These are phyloP conservation scores for Amblyjoppa fuscipennis DNA, from an alignment of 2,888 invertebrate genomes.

Conservation along the genomic window DNA sequence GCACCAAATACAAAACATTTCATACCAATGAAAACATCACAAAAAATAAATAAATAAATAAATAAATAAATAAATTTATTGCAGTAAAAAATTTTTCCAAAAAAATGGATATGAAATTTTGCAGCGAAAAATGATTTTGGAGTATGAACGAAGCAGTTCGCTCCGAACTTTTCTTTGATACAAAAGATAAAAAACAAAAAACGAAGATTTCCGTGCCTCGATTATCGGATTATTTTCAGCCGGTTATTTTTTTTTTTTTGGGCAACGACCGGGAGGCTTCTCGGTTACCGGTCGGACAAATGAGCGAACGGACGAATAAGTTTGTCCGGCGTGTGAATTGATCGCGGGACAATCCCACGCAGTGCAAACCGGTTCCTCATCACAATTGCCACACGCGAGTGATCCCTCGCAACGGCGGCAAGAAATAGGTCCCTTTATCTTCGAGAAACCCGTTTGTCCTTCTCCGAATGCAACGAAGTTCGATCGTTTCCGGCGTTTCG, in stretches of 20 bases:
- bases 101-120: no score
- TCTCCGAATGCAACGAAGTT: slow-evolving; percentile 48
- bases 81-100: no score
- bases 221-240: neutral
- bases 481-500: slow-evolving; percentile 13
- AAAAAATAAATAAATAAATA: no score
- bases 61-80: no score
- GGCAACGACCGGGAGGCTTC: neutral
- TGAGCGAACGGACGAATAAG: slow-evolving; percentile 9
- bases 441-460: slow-evolving; percentile 56
- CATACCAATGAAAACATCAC: no score
- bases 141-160: no score
- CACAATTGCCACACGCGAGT: slow-evolving; percentile 61
- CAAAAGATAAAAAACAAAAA: neutral
- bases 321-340: slow-evolving; percentile 62
- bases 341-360: slow-evolving; percentile 63
- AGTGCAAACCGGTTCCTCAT: slow-evolving; percentile 62
- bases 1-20: no score
- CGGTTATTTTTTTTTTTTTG: neutral
- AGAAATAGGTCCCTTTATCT: slow-evolving; percentile 28
- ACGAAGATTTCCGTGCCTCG: neutral
- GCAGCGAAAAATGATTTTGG: no score
- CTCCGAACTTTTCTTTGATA: neutral
- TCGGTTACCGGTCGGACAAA: slow-evolving; percentile 24
- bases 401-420: slow-evolving; percentile 43